These are phyloP conservation scores for Phaethon lepturus DNA, from an alignment of 2,113 vertebrate genomes.

Conservation along the genomic window DNA sequence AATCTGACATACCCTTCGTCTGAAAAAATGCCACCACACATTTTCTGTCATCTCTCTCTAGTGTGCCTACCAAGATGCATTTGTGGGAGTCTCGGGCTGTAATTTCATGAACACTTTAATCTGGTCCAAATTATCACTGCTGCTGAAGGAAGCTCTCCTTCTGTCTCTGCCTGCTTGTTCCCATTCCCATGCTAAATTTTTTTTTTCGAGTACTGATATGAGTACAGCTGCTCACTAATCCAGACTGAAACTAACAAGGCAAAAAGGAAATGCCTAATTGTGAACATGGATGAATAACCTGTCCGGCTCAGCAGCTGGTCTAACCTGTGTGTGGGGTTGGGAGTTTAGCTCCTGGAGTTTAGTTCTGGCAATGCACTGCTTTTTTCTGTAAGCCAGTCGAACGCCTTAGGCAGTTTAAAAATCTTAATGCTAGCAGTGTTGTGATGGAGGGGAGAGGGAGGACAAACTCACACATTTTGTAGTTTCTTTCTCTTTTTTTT, in stretches of 20 bases:
- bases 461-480: not conserved
- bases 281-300: not conserved
- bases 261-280: not conserved
- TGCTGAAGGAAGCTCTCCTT: not conserved
- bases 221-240: not conserved
- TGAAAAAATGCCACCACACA: not conserved
- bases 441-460: not conserved
- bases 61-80: not conserved
- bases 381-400: not conserved
- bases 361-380: not conserved
- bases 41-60: not conserved
- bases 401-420: not conserved
- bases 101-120: not conserved
- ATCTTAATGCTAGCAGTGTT: not conserved
- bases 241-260: not conserved
- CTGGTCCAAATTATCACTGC: not conserved
- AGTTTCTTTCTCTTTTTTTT: not conserved
- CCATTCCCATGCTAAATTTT: not conserved
- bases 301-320: not conserved
- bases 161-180: not conserved
- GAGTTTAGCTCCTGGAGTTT: not conserved
- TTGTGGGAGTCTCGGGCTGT: not conserved
- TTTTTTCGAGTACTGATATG: not conserved
- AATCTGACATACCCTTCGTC: not conserved
- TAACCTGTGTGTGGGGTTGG: not conserved